phyloP scores from a whole-genome alignment of 92 coral and sea anemone species.

The Parazoanthus darwini region DNA sequence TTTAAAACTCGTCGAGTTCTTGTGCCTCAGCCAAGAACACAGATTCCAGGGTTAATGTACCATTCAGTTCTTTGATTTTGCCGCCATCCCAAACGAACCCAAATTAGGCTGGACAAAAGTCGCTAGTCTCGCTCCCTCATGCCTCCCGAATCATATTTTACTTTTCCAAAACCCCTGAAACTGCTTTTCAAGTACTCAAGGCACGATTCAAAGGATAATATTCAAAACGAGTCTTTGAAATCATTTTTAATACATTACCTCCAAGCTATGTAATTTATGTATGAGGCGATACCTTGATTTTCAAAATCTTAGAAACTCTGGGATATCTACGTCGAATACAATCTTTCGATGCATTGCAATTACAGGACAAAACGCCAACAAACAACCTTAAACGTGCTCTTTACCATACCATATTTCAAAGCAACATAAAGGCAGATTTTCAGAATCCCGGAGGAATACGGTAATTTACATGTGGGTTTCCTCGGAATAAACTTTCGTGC shows the following conservation, averaged over 20 bases:
- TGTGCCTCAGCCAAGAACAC: not conserved
- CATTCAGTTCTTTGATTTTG: conserved; percentile 31
- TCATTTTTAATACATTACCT: not conserved
- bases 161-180: not conserved
- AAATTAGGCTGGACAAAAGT: not conserved
- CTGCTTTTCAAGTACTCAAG: not conserved
- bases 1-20: not conserved
- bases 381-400: not conserved
- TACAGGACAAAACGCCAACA: not conserved
- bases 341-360: not conserved
- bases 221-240: not conserved
- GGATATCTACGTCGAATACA: not conserved
- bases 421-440: not conserved
- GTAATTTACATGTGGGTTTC: conserved; percentile 77
- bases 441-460: conserved; percentile 15
- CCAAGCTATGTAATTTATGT: conserved; percentile 13
- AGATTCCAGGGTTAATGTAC: conserved; percentile 16
- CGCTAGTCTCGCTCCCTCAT: not conserved
- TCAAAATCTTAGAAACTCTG: not conserved
- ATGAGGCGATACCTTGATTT: not conserved
- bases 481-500: conserved; percentile 46
- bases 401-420: not conserved
- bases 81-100: not conserved
- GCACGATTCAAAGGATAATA: not conserved
- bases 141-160: not conserved